Evolutionary conservation across 2,888 invertebrate species (phyloP), one percentile per base, ranked within the genome.

Genomic region (Lithophane socia): DNA sequence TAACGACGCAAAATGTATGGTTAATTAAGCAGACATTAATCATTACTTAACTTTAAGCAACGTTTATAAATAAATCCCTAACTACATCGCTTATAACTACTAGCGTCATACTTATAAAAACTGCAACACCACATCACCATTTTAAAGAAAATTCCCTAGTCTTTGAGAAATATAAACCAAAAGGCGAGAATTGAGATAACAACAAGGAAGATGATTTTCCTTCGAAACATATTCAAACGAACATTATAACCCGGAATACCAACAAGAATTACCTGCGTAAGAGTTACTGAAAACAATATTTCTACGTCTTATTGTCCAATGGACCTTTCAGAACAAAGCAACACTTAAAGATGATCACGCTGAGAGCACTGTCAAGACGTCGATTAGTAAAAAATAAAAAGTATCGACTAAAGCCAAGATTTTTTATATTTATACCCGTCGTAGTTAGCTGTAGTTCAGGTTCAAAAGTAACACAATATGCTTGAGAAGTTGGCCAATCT

Each of bases 341-440:
- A 64, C 42, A 56, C 16, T 66, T 58, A 44, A 69, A 49, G 49
- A 85, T 69, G 16, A 79, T 60, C 71, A 83, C 61, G 82, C 54
- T 78, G 83, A 85, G 78, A 83, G 68, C 80, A 75, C 82, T 87
- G 88, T 85, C 88, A 84, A 71, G 85, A 82, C 80, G 71, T 49
- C 85, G 83, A 87, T 87, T 88, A 87, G 86, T 77, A 83, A 81
- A 86, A 86, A 77, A 84, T 80, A 82, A 80, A 79, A 86, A 85
- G 56, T 47, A 68, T 70, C 42, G 73, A 66, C 80, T 73, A 74
- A 66, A 77, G 87, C 87, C 87, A 87, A 87, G 83, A 75, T 78
- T 75, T 79, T 80, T 82, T 82, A 75, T 87, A 87, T 87, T 85
- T 76, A 81, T 83, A 86, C 85, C 85, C 37, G 64, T 49, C 44